phyloP scores from a whole-genome alignment of 2,113 vertebrate genomes.

The Cnemophilus loriae region DNA sequence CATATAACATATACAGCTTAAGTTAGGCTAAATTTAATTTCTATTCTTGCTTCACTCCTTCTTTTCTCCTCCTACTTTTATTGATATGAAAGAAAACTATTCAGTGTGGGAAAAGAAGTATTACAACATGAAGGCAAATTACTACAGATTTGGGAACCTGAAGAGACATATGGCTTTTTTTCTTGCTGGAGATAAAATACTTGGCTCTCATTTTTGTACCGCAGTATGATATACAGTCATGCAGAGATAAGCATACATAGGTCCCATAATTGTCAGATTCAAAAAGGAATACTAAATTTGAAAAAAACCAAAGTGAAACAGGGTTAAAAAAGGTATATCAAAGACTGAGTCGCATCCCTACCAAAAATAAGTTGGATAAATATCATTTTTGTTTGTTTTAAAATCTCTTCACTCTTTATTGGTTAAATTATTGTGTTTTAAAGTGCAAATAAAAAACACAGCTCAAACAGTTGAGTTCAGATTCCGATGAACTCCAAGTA shows the following conservation, averaged over 20 bases:
- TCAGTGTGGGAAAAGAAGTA: neutral
- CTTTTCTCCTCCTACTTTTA: neutral
- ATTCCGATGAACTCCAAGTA: neutral
- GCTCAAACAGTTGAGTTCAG: neutral
- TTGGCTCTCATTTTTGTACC: neutral
- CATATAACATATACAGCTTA: neutral
- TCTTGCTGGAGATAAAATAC: neutral
- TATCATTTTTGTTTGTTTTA: neutral
- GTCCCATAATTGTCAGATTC: neutral
- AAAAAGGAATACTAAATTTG: neutral
- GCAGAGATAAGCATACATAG: neutral
- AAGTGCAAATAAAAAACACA: neutral
- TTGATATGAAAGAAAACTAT: neutral
- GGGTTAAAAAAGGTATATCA: fast-evolving
- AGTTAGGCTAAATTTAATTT: neutral
- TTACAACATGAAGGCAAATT: neutral
- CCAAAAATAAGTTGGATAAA: neutral
- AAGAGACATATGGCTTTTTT: neutral
- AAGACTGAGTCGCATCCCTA: neutral
- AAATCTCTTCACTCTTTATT: neutral
- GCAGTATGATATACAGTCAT: neutral
- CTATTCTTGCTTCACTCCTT: neutral
- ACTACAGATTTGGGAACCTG: neutral
- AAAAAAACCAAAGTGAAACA: neutral
- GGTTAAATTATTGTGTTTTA: neutral